A percentile compares a stretch with the other conserved stretches of the same genome.
Conservation (phyloP, 2,888 invertebrate species). For the Cephus rjabovi region DNA sequence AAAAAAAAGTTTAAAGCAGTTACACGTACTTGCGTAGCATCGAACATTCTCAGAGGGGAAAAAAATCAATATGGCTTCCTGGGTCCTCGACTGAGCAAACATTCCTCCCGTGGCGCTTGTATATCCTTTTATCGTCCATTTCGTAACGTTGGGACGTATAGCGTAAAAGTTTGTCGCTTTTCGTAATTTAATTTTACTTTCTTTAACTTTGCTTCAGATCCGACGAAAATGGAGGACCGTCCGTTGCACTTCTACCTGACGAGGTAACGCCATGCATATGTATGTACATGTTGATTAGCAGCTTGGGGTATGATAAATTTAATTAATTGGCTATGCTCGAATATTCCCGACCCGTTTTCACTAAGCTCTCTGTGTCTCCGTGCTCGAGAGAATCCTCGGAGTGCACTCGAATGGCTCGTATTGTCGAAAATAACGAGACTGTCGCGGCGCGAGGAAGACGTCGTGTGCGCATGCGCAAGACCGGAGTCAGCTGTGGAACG, state of each 20-base stretch:
- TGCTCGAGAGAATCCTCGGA: neutral
- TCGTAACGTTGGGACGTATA: neutral
- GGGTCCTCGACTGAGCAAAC: neutral
- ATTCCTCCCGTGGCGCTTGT: neutral
- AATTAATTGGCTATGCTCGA: neutral
- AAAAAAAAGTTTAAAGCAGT: neutral
- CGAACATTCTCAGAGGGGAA: neutral
- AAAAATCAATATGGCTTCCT: neutral
- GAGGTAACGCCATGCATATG: conserved; percentile 27
- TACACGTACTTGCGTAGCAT: neutral
- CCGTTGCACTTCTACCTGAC: conserved; percentile 34
- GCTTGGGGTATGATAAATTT: neutral
- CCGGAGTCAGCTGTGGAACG: neutral
- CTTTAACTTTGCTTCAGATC: conserved; percentile 37
- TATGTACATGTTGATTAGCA: neutral
- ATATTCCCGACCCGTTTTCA: neutral
- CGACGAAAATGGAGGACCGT: conserved; percentile 44
- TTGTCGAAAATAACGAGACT: neutral
- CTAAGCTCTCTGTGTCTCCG: neutral
- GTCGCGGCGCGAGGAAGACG: neutral
- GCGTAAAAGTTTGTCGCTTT: no score
- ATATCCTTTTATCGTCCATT: neutral
- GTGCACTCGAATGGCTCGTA: neutral
- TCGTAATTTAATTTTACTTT: neutral
- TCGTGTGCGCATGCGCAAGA: neutral